These are phyloP conservation scores for Anthophora plumipes DNA, from an alignment of 2,888 invertebrate species.

Conservation along the genomic window DNA sequence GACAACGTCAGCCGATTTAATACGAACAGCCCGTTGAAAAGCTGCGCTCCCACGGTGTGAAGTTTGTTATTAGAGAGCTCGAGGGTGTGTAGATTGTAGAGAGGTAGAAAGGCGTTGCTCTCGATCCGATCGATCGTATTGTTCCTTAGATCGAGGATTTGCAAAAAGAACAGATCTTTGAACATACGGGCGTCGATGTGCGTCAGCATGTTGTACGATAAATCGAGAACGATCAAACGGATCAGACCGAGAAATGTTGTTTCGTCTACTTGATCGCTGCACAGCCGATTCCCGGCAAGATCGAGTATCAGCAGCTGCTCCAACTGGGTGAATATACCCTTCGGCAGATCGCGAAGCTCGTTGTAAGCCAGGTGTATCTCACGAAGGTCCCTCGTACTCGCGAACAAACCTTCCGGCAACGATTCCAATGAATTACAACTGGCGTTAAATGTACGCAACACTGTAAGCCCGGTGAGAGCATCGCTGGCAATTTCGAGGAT, in stretches of 20 bases:
- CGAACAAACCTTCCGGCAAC: slow-evolving; percentile 93
- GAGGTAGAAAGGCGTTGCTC: slow-evolving; percentile 93
- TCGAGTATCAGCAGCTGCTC: slow-evolving; percentile 94
- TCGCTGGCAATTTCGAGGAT: slow-evolving; percentile 92
- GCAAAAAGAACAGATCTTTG: slow-evolving; percentile 93
- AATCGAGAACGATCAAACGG: slow-evolving; percentile 92
- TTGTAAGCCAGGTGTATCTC: slow-evolving; percentile 95
- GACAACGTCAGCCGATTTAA: slow-evolving; percentile 93
- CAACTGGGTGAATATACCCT: slow-evolving; percentile 92
- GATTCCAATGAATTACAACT: slow-evolving; percentile 93
- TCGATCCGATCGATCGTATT: slow-evolving; percentile 95
- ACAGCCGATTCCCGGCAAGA: slow-evolving; percentile 93
- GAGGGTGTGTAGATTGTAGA: slow-evolving; percentile 95
- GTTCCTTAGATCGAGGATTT: slow-evolving; percentile 93
- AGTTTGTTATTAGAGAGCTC: slow-evolving; percentile 95
- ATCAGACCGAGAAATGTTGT: slow-evolving; percentile 94
- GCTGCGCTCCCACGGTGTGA: slow-evolving; percentile 91
- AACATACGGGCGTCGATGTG: slow-evolving; percentile 93
- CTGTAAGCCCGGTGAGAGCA: slow-evolving; percentile 91
- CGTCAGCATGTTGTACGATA: slow-evolving; percentile 94
- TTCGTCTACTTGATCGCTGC: slow-evolving; percentile 93
- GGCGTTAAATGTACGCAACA: slow-evolving; percentile 92
- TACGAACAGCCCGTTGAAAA: slow-evolving; percentile 94
- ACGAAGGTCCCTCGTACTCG: slow-evolving; percentile 91
- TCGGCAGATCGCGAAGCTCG: slow-evolving; percentile 92